A percentile compares a stretch with the other conserved stretches of the same genome.
Evolutionary conservation across 2,113 vertebrate genomes (phyloP).

Genomic region (Egretta garzetta): DNA sequence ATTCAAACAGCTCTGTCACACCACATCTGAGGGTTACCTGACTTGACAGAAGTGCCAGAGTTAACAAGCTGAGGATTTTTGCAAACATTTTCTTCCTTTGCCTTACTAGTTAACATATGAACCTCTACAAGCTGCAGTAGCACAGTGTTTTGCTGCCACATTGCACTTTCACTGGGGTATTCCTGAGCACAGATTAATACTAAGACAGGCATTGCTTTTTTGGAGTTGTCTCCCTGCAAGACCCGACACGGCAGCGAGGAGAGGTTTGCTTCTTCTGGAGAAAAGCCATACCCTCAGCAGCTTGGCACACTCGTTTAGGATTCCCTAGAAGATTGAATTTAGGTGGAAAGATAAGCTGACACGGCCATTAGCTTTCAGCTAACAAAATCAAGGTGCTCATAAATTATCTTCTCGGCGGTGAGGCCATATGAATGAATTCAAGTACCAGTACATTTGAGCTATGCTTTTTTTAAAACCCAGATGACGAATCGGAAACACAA

Average conservation of each 20-base stretch:
- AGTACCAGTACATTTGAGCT: neutral
- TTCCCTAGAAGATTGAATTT: neutral
- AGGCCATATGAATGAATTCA: neutral
- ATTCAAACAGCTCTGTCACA: neutral
- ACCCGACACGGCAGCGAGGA: rapidly evolving
- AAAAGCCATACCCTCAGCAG: neutral
- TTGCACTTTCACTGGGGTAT: neutral
- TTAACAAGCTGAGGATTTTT: neutral
- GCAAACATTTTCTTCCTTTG: neutral
- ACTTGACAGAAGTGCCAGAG: neutral
- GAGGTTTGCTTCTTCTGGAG: neutral
- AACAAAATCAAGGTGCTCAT: neutral
- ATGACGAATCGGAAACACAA: neutral
- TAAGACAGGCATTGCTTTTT: neutral
- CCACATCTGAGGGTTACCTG: neutral
- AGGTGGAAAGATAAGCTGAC: neutral
- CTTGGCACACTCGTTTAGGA: neutral
- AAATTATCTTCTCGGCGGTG: neutral
- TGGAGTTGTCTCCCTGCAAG: neutral
- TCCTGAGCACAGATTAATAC: neutral
- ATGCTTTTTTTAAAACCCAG: neutral
- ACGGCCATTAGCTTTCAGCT: neutral
- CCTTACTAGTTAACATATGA: neutral
- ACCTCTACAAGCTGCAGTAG: neutral
- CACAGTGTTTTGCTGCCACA: neutral